phyloP scores from a whole-genome alignment of 2,797 vertebrate genomes.

The Takifugu ocellatus region DNA sequence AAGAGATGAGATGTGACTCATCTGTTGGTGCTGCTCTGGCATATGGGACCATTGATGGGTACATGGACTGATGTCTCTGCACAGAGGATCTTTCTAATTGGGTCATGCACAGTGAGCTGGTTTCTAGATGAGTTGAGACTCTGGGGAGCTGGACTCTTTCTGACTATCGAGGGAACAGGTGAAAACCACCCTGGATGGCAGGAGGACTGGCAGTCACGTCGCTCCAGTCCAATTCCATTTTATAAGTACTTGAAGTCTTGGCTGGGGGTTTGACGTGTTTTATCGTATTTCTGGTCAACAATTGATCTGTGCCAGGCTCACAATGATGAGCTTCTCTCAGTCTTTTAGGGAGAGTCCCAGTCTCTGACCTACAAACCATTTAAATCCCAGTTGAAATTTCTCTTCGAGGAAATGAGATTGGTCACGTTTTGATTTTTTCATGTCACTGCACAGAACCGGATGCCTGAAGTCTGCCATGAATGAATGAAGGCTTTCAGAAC shows the following conservation, averaged over 20 bases:
- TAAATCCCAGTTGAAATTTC: no score
- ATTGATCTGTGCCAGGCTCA: not conserved
- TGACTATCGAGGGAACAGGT: conserved; percentile 55
- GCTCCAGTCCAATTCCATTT: conserved; percentile 3
- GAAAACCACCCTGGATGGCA: conserved; percentile 30
- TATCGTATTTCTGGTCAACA: no score
- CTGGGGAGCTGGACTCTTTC: conserved; percentile 75
- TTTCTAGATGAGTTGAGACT: conserved; percentile 58
- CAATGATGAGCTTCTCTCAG: conserved; percentile 1
- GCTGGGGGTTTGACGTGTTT: not conserved
- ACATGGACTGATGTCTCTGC: conserved; percentile 35
- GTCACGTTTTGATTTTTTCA: not conserved
- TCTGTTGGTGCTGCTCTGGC: not conserved
- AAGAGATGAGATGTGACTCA: not conserved
- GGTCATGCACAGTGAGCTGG: conserved; percentile 64
- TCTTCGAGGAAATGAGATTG: no score
- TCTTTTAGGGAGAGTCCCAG: not conserved
- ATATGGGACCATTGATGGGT: conserved; percentile 29
- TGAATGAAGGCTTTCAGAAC: conserved; percentile 66
- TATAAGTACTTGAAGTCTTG: not conserved
- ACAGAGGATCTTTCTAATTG: conserved; percentile 64
- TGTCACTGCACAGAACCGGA: conserved; percentile 31
- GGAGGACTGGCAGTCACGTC: conserved; percentile 16
- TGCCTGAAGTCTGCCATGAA: conserved; percentile 59
- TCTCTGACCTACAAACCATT: not conserved